These are phyloP conservation scores for Laspeyria flexula DNA, from an alignment of 2,888 invertebrate genomes.

Conservation along the genomic window DNA sequence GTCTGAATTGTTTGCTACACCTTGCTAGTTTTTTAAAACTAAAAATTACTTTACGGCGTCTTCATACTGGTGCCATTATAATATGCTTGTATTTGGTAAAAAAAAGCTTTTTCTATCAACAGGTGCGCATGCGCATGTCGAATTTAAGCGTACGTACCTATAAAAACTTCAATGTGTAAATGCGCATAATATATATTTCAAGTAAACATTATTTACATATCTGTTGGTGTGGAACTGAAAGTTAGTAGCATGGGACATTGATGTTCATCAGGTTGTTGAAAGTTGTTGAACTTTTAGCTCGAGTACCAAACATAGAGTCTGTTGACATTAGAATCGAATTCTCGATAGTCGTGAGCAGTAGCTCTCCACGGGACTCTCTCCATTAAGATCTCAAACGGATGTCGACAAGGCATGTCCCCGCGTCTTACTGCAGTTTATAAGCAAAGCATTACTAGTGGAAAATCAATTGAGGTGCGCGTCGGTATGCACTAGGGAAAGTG, in stretches of 20 bases:
- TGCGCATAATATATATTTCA: too few species aligned
- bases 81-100: too few species aligned
- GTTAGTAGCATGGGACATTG: neutral
- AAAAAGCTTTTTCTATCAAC: too few species aligned
- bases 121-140: too few species aligned
- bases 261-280: constrained; percentile 23
- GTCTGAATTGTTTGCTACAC: too few species aligned
- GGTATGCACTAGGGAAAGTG: constrained; percentile 50
- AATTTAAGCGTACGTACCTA: too few species aligned
- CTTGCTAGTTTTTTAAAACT: too few species aligned
- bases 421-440: constrained; percentile 42
- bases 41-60: too few species aligned
- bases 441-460: constrained; percentile 42
- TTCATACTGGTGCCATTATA: too few species aligned
- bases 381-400: constrained; percentile 53
- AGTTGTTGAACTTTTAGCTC: constrained; percentile 39
- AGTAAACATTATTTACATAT: neutral
- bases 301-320: constrained; percentile 29
- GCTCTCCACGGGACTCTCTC: constrained; percentile 37
- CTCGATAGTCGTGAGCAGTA: constrained; percentile 46
- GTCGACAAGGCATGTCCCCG: constrained; percentile 42
- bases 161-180: too few species aligned
- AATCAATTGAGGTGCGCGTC: constrained; percentile 51
- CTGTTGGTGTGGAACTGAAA: too few species aligned
- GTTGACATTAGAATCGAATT: constrained; percentile 47